Evolutionary conservation across 2,888 invertebrate genomes (phyloP).

Genomic region (Noctua pronuba): DNA sequence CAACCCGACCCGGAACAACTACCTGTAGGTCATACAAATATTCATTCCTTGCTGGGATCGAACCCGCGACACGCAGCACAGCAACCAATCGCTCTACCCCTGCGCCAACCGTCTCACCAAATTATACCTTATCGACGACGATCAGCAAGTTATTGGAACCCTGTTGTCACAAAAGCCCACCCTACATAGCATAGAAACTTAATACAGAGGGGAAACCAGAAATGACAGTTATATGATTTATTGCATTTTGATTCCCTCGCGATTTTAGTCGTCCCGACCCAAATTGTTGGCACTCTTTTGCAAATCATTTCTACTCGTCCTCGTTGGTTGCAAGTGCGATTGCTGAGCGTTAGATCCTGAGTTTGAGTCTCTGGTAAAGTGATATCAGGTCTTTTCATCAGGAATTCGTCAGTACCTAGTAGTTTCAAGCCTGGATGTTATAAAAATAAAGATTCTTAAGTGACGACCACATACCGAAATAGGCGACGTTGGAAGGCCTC

Average conservation of each 20-base stretch:
- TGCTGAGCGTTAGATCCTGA: not conserved
- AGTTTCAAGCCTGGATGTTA: no score
- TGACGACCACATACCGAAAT: no score
- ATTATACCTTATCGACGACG: not conserved
- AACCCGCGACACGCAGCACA: not conserved
- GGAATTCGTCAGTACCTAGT: no score
- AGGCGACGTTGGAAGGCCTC: no score
- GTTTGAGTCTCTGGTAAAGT: not conserved
- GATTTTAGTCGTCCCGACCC: slow-evolving; percentile 4
- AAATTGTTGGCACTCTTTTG: slow-evolving; percentile 11
- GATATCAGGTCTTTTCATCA: not conserved
- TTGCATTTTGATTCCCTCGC: slow-evolving; percentile 48
- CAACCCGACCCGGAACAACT: not conserved
- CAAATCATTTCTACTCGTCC: not conserved
- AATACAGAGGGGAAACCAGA: slow-evolving; percentile 43
- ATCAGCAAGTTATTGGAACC: slow-evolving; percentile 3
- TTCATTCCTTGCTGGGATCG: not conserved
- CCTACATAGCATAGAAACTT: slow-evolving; percentile 36
- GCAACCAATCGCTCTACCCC: not conserved
- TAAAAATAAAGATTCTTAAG: no score
- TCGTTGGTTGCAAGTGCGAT: no score
- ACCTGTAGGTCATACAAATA: not conserved
- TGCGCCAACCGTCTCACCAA: not conserved
- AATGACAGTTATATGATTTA: slow-evolving; percentile 50
- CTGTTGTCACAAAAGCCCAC: slow-evolving; percentile 19